These are phyloP conservation scores for Oxyruncus cristatus DNA, from an alignment of 2,113 vertebrate genomes.

Conservation along the genomic window DNA sequence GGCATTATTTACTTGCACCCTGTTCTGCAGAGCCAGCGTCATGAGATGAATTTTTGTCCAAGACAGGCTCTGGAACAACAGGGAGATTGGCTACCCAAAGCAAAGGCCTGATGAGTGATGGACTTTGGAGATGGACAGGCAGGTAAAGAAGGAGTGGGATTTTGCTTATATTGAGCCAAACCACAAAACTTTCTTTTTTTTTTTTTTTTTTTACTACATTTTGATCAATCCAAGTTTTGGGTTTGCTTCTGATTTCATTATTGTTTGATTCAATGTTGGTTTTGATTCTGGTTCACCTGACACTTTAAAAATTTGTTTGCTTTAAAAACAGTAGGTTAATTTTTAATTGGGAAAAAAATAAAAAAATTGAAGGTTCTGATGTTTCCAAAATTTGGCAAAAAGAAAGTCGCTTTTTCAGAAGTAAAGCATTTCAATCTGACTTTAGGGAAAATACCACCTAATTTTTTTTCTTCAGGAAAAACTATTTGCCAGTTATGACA, in stretches of 20 bases:
- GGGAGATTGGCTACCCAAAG: neutral
- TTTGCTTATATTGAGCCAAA: neutral
- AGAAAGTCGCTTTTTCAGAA: neutral
- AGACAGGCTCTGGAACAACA: neutral
- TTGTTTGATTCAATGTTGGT: neutral
- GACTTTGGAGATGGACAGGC: neutral
- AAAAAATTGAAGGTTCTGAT: neutral
- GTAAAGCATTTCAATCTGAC: neutral
- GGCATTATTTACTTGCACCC: neutral
- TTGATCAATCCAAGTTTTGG: neutral
- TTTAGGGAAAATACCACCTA: neutral
- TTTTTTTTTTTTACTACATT: neutral
- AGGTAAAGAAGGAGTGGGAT: neutral
- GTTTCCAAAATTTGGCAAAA: neutral
- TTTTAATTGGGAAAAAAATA: neutral
- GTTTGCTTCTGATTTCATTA: neutral
- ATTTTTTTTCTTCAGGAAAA: neutral
- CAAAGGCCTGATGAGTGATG: neutral
- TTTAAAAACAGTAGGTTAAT: neutral
- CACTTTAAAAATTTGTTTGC: neutral
- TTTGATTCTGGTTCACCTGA: neutral
- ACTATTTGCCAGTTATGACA: neutral
- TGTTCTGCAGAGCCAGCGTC: neutral
- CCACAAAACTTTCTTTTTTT: neutral
- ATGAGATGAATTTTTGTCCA: neutral